Percentiles rank a stretch among this genome's conserved stretches.
Evolutionary conservation across 1,140 invertebrate genomes (phyloP).

Genomic region (Heterodera carotae): DNA sequence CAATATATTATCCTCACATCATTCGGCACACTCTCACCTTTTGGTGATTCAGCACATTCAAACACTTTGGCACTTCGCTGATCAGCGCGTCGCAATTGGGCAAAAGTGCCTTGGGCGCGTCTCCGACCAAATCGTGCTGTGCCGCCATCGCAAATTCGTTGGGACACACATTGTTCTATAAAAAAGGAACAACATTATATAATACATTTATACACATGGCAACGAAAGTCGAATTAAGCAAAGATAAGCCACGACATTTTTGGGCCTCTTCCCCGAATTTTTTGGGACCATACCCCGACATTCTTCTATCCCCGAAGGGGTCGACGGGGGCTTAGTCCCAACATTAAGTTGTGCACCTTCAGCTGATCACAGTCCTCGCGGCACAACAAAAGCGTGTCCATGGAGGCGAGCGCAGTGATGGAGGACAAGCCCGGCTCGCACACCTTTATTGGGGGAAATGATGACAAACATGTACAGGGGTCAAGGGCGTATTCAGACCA

Average conservation of each 20-base stretch:
- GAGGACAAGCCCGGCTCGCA: constrained; percentile 16
- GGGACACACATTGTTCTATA: constrained; percentile 49
- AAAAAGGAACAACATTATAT: constrained; percentile 9
- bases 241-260: too few species aligned
- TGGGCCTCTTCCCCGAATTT: too few species aligned
- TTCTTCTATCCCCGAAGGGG: too few species aligned
- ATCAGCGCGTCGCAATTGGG: constrained; percentile 46
- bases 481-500: too few species aligned
- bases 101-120: constrained; percentile 51
- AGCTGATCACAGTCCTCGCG: constrained; percentile 51
- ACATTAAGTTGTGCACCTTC: constrained; percentile 26
- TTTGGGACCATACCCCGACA: too few species aligned
- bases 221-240: too few species aligned
- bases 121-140: constrained; percentile 54
- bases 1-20: neutral
- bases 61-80: constrained; percentile 29
- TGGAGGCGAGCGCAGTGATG: neutral
- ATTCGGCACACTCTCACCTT: constrained; percentile 5
- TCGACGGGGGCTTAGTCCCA: too few species aligned
- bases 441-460: neutral
- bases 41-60: constrained; percentile 46
- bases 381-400: constrained; percentile 47
- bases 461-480: too few species aligned
- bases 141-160: constrained; percentile 54
- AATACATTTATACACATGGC: too few species aligned